Base-by-base conservation (phyloP, 1,140 invertebrate species). In the Drosophila arawakana region DNA sequence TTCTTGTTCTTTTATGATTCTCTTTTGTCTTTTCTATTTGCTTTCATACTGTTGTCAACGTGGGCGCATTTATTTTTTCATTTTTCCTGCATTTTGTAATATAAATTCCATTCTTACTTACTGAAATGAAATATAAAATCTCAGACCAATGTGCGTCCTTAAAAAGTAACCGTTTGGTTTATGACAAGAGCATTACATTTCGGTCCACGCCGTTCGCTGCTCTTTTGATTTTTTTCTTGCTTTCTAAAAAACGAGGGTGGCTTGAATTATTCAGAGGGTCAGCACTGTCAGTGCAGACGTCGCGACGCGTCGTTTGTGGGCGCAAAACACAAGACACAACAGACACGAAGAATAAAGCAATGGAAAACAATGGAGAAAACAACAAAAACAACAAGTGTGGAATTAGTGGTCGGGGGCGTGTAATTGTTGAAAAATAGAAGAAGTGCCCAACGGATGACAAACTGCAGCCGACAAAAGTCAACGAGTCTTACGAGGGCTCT, bases 201-300 rank as follows among this genome's bases (percentile, higher is more conserved):
- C 62, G 52, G 63, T 65, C 54, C 78, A 43, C 13, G 44, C 46
- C 7, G 15, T 21, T 75, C 41, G 66, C 69, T 79, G 79, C 72
- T 85, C 76, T 88, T 88, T 82, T 86, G 61, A 50, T 30, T 30
- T 30, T 30, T 30, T 30, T 30, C 6, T 5, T 6, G 25, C 6
- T 30, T 30, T 30, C 59, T 55, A 62, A 69, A 72, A 86, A 88
- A 80, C 1, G 35, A 21, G 34, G 41, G 37, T 46, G 52, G 69
- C 73, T 80, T 89, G 76, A 88, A 88, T 88, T 88, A 88, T 88
- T 88, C 80, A 88, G 84, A 63, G 67, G 75, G 77, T 62, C 67
- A 66, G 70, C 73, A 49, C 59, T 73, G 57, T 46, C 58, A 67
- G 58, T 37, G 70, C 58, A 58, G 63, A 46, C 72, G 61, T 52